A percentile compares a stretch with the other conserved stretches of the same genome.
Evolutionary conservation across 2,113 vertebrate species (phyloP).

Genomic region (Otis tarda): DNA sequence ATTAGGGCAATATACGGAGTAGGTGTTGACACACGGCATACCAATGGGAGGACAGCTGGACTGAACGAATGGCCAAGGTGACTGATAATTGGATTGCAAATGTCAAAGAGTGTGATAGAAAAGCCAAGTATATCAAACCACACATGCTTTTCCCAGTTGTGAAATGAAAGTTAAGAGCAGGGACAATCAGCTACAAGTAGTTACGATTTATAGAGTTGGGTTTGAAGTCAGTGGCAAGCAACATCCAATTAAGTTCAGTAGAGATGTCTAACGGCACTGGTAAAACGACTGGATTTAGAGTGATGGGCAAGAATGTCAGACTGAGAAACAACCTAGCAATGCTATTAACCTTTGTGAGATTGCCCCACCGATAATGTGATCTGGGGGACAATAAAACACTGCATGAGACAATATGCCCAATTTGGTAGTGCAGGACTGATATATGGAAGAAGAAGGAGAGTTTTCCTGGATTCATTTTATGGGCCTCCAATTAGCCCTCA

Average conservation of each 20-base stretch:
- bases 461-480: neutral
- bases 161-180: constrained; percentile 11
- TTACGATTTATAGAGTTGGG: neutral
- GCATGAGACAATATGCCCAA: neutral
- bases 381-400: neutral
- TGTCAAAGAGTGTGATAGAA: constrained; percentile 12
- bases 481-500: neutral
- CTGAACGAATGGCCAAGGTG: neutral
- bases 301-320: neutral
- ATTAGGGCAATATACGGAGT: neutral
- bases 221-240: neutral
- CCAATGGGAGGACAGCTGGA: neutral
- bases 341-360: constrained; percentile 6
- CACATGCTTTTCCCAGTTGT: neutral
- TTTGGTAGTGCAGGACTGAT: neutral
- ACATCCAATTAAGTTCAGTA: neutral
- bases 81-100: constrained; percentile 40
- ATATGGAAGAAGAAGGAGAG: neutral
- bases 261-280: neutral
- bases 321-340: neutral
- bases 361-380: neutral
- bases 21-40: constrained; percentile 1
- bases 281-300: neutral
- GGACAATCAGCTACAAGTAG: neutral
- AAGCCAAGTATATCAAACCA: constrained; percentile 11